These are phyloP conservation scores for Andrena fulva DNA, from an alignment of 2,888 invertebrate genomes.

Conservation along the genomic window DNA sequence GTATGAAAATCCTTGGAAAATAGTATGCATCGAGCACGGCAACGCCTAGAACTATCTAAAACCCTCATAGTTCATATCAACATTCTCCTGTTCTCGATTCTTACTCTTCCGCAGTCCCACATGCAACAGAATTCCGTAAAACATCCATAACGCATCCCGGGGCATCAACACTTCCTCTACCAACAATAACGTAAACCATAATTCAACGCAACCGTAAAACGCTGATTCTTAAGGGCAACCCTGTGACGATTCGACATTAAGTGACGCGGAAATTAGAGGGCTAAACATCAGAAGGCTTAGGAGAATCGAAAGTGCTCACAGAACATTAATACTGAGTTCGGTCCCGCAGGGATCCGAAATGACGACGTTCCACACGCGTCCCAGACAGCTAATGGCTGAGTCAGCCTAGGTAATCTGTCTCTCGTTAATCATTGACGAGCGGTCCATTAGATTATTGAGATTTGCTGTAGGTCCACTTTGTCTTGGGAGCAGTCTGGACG, in stretches of 20 bases:
- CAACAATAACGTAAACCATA: no score
- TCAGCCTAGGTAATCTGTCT: slow-evolving; percentile 45
- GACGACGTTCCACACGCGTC: neutral
- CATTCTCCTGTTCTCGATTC: no score
- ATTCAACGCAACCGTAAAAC: no score
- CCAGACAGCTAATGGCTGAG: slow-evolving; percentile 39
- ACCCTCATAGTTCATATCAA: no score
- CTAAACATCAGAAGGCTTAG: slow-evolving; percentile 14
- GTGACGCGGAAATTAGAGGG: slow-evolving; percentile 24
- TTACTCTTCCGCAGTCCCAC: no score
- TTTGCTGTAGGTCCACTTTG: slow-evolving; percentile 12
- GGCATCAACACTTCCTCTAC: no score
- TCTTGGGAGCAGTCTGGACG: slow-evolving; percentile 2
- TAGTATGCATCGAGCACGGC: no score
- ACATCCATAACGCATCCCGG: no score
- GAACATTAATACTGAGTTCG: slow-evolving; percentile 31
- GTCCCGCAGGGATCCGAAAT: slow-evolving; percentile 30
- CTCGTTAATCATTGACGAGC: slow-evolving; percentile 49
- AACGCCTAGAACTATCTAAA: no score
- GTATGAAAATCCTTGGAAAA: no score
- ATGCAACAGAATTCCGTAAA: no score
- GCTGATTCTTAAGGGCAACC: neutral
- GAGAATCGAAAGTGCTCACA: slow-evolving; percentile 58
- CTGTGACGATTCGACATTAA: neutral
- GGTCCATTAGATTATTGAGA: slow-evolving; percentile 49